These are phyloP conservation scores for Agapetus fuscipes DNA, from an alignment of 2,888 invertebrate species.

Conservation along the genomic window DNA sequence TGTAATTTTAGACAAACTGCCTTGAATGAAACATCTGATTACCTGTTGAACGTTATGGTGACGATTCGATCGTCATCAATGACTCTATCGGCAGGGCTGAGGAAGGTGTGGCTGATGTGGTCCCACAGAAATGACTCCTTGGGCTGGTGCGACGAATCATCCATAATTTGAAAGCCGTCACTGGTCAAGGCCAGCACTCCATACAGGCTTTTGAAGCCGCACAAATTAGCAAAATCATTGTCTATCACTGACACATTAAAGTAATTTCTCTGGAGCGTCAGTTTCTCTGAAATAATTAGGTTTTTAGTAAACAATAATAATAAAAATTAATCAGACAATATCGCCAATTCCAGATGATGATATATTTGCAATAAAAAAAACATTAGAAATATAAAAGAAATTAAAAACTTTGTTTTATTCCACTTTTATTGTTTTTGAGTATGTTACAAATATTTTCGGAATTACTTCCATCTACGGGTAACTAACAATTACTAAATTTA, in stretches of 20 bases:
- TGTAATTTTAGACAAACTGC: too few relatives aligned
- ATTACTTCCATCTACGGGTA: too few relatives aligned
- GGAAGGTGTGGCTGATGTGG: constrained; percentile 46
- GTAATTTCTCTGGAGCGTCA: constrained; percentile 1
- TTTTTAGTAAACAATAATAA: too few relatives aligned
- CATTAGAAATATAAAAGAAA: too few relatives aligned
- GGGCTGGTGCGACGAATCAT: constrained; percentile 39
- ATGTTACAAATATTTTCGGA: too few relatives aligned
- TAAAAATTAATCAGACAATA: too few relatives aligned
- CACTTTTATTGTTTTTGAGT: too few relatives aligned
- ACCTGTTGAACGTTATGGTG: constrained; percentile 54
- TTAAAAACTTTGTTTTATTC: too few relatives aligned
- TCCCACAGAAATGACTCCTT: constrained; percentile 49
- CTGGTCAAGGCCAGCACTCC: constrained; percentile 46
- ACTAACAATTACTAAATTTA: too few relatives aligned
- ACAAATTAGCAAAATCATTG: constrained; percentile 51
- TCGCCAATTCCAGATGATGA: too few relatives aligned
- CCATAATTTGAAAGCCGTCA: constrained; percentile 47
- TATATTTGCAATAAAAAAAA: too few relatives aligned
- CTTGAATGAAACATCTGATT: too few relatives aligned
- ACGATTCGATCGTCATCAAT: constrained; percentile 50
- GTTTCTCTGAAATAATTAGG: constrained; percentile 13
- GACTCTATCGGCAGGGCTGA: constrained; percentile 37
- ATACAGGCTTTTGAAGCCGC: constrained; percentile 49
- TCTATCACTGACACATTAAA: constrained; percentile 53